Evolutionary conservation across 1,140 invertebrate species (phyloP).

Genomic region (Ceratosolen fusciceps): DNA sequence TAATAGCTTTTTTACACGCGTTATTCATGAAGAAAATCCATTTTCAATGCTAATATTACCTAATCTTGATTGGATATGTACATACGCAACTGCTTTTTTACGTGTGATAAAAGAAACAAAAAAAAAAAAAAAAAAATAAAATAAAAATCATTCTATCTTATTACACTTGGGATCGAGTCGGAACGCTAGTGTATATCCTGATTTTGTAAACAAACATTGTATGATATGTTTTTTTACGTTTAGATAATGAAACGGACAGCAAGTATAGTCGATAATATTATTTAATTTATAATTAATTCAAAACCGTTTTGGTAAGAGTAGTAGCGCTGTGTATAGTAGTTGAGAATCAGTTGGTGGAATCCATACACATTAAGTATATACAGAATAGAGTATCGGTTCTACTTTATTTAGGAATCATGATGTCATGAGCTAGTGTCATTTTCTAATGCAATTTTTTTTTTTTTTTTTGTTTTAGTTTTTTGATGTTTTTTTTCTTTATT

Average conservation of each 20-base stretch:
- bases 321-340: constrained; percentile 47
- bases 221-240: constrained; percentile 55
- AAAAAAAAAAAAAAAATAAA: constrained; percentile 51
- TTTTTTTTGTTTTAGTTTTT: no score
- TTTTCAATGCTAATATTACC: constrained; percentile 61
- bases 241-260: constrained; percentile 43
- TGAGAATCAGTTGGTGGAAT: constrained; percentile 32
- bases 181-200: constrained; percentile 68
- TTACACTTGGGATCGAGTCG: constrained; percentile 62
- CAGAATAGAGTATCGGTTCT: constrained; percentile 31
- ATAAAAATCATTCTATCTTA: constrained; percentile 65
- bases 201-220: constrained; percentile 68
- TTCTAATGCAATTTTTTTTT: constrained; percentile 34
- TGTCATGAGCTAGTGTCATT: constrained; percentile 49
- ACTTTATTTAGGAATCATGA: constrained; percentile 46
- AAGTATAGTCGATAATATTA: constrained; percentile 49
- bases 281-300: constrained; percentile 50
- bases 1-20: constrained; percentile 57
- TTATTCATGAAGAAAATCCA: constrained; percentile 42
- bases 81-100: constrained; percentile 70
- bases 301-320: constrained; percentile 42
- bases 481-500: constrained; percentile 22
- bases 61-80: constrained; percentile 66
- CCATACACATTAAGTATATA: constrained; percentile 42
- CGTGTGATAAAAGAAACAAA: constrained; percentile 65